Evolutionary conservation across 1,140 invertebrate species (phyloP).

Genomic region (Odontomachus brunneus): DNA sequence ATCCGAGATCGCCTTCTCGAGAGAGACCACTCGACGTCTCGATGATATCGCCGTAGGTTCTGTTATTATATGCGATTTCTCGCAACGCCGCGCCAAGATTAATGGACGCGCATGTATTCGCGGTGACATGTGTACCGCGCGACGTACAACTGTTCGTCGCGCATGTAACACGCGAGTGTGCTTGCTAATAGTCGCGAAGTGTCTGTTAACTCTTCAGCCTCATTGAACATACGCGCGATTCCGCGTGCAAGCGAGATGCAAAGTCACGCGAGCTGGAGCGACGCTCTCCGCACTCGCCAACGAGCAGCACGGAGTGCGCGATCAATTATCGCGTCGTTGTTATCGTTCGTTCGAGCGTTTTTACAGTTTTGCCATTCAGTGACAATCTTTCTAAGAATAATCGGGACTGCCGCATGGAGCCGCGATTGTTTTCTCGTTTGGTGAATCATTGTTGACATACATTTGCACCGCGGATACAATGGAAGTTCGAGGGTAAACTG

Average conservation of each 20-base stretch:
- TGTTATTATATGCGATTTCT: conserved; percentile 28
- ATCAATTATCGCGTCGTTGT: too few relatives aligned
- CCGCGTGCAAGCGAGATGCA: not conserved
- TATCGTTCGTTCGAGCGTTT: too few relatives aligned
- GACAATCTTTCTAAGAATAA: too few relatives aligned
- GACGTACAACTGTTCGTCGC: conserved; percentile 29
- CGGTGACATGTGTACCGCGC: conserved; percentile 45
- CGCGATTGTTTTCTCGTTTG: too few relatives aligned
- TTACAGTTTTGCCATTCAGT: too few relatives aligned
- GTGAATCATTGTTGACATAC: not conserved
- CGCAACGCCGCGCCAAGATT: conserved; percentile 1
- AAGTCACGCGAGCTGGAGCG: not conserved
- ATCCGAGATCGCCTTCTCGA: not conserved
- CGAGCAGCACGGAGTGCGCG: not conserved
- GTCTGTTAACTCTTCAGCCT: conserved; percentile 30
- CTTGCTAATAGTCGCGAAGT: conserved; percentile 43
- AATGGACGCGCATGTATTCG: conserved; percentile 22
- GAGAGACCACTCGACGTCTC: not conserved
- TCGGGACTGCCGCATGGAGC: too few relatives aligned
- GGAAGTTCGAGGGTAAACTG: not conserved
- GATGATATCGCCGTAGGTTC: not conserved
- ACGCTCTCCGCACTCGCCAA: not conserved
- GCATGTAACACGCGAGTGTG: conserved; percentile 23
- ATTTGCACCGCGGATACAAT: not conserved
- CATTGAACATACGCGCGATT: conserved; percentile 29